phyloP scores from a whole-genome alignment of 2,888 invertebrate genomes.

The Noctua janthe region DNA sequence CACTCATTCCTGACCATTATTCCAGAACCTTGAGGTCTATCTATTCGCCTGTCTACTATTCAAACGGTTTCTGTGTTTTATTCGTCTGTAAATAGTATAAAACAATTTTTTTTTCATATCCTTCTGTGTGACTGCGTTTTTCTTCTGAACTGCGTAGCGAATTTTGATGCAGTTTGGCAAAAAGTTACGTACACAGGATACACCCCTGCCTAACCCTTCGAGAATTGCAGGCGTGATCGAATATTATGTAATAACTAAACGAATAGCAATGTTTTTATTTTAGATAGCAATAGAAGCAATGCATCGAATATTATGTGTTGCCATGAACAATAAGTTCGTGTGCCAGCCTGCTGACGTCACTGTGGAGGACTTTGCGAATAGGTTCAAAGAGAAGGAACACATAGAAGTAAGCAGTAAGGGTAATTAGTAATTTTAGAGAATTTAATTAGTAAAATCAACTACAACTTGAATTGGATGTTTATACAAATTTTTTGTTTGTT shows the following conservation, averaged over 20 bases:
- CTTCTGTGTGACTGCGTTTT: not conserved
- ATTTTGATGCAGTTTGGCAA: not conserved
- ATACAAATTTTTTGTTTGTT: constrained; percentile 5
- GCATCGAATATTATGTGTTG: constrained; percentile 83
- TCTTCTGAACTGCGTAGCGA: not conserved
- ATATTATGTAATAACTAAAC: constrained; percentile 13
- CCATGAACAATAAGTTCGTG: constrained; percentile 83
- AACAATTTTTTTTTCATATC: not conserved
- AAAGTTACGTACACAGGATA: not conserved
- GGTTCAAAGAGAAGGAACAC: constrained; percentile 72
- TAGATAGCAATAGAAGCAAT: constrained; percentile 84
- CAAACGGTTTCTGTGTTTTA: not conserved
- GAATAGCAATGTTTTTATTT: constrained; percentile 56
- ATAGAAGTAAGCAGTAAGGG: constrained; percentile 86
- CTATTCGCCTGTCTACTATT: not conserved
- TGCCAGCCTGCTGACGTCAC: constrained; percentile 67
- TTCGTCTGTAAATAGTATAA: not conserved
- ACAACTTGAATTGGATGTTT: constrained; percentile 43
- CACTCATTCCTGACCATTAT: not conserved
- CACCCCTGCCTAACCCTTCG: not conserved
- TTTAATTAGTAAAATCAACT: constrained; percentile 68
- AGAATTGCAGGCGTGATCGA: not conserved
- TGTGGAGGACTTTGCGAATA: constrained; percentile 76
- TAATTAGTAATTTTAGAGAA: constrained; percentile 81
- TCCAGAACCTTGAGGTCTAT: not conserved